A percentile compares a stretch with the other conserved stretches of the same genome.
phyloP scores from a whole-genome alignment of 2,113 vertebrate species.

The Eclectus roratus region DNA sequence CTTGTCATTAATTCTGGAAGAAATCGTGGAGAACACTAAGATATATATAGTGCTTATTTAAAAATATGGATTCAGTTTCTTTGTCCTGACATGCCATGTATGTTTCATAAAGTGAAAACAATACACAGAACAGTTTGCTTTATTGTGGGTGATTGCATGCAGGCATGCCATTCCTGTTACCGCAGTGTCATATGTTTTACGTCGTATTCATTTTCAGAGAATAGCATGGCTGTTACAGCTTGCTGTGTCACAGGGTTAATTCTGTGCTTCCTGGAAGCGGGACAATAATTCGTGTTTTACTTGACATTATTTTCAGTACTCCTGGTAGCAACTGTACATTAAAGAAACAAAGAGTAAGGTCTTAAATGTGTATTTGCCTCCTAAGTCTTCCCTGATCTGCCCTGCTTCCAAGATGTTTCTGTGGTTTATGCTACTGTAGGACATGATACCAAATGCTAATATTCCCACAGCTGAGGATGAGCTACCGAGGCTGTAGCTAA shows the following conservation, averaged over 20 bases:
- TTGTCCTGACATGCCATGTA: neutral
- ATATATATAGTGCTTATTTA: neutral
- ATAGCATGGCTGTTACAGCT: neutral
- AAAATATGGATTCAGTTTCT: conserved; percentile 17
- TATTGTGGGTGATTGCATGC: neutral
- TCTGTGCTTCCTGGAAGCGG: neutral
- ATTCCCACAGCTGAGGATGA: neutral
- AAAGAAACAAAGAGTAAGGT: neutral
- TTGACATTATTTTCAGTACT: neutral
- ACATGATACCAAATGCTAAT: neutral
- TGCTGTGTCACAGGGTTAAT: neutral
- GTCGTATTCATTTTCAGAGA: neutral
- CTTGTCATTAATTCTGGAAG: neutral
- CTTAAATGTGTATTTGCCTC: neutral
- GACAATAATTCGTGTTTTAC: neutral
- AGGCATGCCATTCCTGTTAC: neutral
- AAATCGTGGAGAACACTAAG: neutral
- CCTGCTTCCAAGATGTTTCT: neutral
- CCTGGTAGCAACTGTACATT: neutral
- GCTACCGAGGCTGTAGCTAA: neutral
- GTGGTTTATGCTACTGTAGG: neutral
- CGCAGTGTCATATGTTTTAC: neutral
- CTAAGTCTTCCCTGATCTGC: neutral
- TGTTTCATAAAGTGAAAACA: conserved; percentile 19
- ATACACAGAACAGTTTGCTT: neutral